These are phyloP conservation scores for Dendrolimus pini DNA, from an alignment of 2,888 invertebrate species.

Conservation along the genomic window DNA sequence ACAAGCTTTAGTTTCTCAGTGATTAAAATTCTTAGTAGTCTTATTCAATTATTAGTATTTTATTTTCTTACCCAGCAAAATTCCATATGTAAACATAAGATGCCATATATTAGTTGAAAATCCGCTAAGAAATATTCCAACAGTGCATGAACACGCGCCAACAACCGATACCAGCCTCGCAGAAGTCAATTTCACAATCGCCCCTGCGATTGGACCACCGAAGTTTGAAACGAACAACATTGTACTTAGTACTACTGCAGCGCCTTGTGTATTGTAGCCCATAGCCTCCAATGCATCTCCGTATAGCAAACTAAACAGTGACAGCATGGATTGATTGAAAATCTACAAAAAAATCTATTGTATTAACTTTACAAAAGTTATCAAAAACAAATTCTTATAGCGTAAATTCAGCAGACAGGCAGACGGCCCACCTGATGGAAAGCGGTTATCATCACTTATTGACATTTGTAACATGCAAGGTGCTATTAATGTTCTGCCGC, in stretches of 20 bases:
- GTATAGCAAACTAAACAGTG: conserved; percentile 82
- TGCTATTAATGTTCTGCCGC: too few relatives aligned
- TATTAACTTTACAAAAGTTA: not conserved
- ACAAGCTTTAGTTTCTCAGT: too few relatives aligned
- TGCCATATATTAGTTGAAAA: conserved; percentile 62
- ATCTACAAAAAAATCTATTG: conserved; percentile 59
- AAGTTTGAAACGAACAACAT: conserved; percentile 80
- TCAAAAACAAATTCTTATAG: too few relatives aligned
- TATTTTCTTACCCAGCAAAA: conserved; percentile 58
- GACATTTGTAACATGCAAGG: too few relatives aligned
- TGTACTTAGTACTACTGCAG: conserved; percentile 81
- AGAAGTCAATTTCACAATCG: conserved; percentile 73
- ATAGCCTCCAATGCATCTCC: conserved; percentile 79
- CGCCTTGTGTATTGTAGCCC: conserved; percentile 80
- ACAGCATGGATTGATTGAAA: conserved; percentile 83
- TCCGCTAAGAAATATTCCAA: conserved; percentile 63
- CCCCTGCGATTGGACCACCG: conserved; percentile 83
- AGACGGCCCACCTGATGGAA: too few relatives aligned
- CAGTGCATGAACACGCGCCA: conserved; percentile 53
- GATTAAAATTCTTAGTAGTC: too few relatives aligned
- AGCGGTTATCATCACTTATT: too few relatives aligned
- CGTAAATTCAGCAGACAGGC: too few relatives aligned
- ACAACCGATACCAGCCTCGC: conserved; percentile 58
- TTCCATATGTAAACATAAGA: conserved; percentile 60
- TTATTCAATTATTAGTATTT: not conserved